Percentiles rank a stretch among this genome's conserved stretches.
These are phyloP conservation scores for Lucilia sericata DNA, from an alignment of 1,140 invertebrate genomes.

Conservation along the genomic window DNA sequence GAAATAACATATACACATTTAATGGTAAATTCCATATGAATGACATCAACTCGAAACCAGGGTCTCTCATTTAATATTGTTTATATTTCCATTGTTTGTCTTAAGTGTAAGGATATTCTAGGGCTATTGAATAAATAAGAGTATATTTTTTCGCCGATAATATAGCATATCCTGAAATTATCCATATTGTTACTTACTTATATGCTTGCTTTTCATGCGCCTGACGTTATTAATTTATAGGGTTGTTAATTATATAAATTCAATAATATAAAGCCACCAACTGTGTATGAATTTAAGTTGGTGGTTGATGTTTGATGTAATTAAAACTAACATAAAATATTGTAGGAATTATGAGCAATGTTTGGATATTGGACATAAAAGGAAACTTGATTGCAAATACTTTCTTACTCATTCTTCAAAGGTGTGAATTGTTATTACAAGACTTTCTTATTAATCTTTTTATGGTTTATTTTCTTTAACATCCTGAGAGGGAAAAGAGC, in stretches of 20 bases:
- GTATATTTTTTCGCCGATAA: not conserved
- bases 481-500: no score
- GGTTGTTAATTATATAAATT: constrained; percentile 19
- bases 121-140: not conserved
- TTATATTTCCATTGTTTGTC: not conserved
- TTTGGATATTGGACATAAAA: no score
- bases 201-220: not conserved
- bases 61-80: no score
- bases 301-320: not conserved
- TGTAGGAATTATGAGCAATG: no score
- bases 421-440: no score
- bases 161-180: constrained; percentile 1
- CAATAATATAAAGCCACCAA: constrained; percentile 2
- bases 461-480: no score
- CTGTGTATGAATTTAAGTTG: not conserved
- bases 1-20: no score
- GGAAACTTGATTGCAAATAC: no score
- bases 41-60: no score
- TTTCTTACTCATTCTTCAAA: no score
- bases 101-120: not conserved
- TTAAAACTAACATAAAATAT: not conserved
- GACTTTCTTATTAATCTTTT: no score
- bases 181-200: constrained; percentile 4
- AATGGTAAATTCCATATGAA: no score
- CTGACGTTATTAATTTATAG: constrained; percentile 5